Percentiles rank a stretch among this genome's conserved stretches.
Conservation (phyloP, 1,140 invertebrate genomes). For the Cyrtorhinus lividipennis region DNA sequence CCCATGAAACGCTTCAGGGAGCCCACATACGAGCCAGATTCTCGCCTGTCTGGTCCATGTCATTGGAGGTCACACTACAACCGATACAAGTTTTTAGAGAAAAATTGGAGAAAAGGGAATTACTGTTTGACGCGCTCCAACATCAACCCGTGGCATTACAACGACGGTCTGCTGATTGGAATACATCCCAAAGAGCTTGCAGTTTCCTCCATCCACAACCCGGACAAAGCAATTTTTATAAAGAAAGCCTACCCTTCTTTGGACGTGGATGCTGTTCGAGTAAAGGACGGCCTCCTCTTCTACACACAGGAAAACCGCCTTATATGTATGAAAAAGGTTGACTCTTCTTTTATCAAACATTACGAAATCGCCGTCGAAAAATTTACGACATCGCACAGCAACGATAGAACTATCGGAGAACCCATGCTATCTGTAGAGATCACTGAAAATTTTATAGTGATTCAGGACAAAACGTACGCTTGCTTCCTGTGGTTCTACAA, state of each 20-base stretch:
- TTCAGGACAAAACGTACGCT: background rate
- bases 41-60: background rate
- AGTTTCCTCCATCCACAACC: background rate
- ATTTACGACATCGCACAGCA: background rate
- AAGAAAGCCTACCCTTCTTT: background rate
- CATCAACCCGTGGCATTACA: background rate
- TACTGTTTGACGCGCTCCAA: background rate
- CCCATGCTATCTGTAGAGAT: background rate
- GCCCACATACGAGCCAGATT: background rate
- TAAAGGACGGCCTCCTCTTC: background rate
- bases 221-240: background rate
- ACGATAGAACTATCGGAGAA: background rate
- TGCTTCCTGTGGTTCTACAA: background rate
- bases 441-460: slow-evolving; percentile 4
- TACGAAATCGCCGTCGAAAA: background rate
- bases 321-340: background rate
- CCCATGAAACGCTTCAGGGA: slow-evolving; percentile 1
- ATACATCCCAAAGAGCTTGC: background rate
- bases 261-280: background rate
- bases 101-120: slow-evolving; percentile 11
- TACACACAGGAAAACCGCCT: slow-evolving; percentile 10
- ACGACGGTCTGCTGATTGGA: slow-evolving; percentile 4
- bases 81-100: slow-evolving; percentile 4
- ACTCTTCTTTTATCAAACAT: background rate
- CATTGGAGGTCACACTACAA: slow-evolving; percentile 14